Evolutionary conservation across 2,113 vertebrate genomes (phyloP), one percentile per base, ranked within the genome.

Genomic region (Hucho hucho): DNA sequence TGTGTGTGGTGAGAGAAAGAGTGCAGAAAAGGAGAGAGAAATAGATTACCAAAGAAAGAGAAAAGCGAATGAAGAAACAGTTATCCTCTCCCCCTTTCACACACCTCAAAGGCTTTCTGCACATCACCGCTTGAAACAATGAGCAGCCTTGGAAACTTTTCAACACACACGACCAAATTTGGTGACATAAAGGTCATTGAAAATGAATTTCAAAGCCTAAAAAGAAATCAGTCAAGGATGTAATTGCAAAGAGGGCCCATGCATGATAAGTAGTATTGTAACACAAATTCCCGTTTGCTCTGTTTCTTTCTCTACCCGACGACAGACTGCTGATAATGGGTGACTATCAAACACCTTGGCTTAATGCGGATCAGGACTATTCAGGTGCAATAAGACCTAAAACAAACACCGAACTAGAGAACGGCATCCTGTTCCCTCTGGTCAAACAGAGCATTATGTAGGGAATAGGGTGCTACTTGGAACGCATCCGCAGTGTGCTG

Each of bases 151-250:
- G 88, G 83, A 88, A 91, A 88, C 86, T 88, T 90, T 84, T 86
- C 76, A 82, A 84, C 81, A 81, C 82, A 85, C 86, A 86, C 80
- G 82, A 80, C 87, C 82, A 79, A 89, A 89, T 89, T 87, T 84
- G 43, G 84, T 37, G 71, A 88, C 89, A 93, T 89, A 93, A 94
- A 94, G 93, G 92, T 94, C 92, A 94, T 74, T 91, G 90, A 84
- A 91, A 93, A 92, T 92, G 80, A 92, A 93, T 92, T 92, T 89
- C 89, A 91, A 79, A 83, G 75, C 76, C 83, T 88, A 91, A 88
- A 93, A 93, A 91, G 92, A 92, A 93, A 87, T 89, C 91, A 94
- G 86, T 91, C 90, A 93, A 89, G 93, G 90, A 90, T 94, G 92
- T 94, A 94, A 94, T 94, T 94, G 89, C 87, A 83, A 91, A 90